Evolutionary conservation across 2,113 vertebrate species (phyloP).

Genomic region (Chaetops frenatus): DNA sequence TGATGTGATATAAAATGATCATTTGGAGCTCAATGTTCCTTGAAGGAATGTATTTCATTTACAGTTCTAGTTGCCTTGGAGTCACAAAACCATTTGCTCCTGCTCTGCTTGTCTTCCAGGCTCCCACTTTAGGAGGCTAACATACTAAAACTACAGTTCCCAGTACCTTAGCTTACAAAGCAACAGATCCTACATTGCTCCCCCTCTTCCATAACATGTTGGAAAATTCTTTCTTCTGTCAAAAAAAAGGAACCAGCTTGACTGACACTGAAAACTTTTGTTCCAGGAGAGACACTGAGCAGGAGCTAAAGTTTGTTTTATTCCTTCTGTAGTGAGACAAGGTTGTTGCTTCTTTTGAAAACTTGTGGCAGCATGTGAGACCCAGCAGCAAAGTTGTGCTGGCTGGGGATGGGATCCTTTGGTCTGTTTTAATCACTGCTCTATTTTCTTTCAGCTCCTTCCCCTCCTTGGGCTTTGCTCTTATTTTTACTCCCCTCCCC

Average conservation of each 20-base stretch:
- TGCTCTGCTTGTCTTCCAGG: neutral
- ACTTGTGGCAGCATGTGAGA: neutral
- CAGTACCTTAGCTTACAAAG: neutral
- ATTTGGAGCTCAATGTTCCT: neutral
- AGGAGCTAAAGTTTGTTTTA: conserved; percentile 22
- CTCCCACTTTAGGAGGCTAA: neutral
- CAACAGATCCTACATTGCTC: neutral
- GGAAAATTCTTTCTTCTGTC: neutral
- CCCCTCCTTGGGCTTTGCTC: neutral
- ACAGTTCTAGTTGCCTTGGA: neutral
- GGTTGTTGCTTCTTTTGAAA: neutral
- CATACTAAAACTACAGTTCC: neutral
- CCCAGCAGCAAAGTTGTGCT: neutral
- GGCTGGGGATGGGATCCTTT: neutral
- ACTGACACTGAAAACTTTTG: neutral
- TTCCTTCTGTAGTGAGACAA: neutral
- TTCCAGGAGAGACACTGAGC: neutral
- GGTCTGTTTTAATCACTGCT: neutral
- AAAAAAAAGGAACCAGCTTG: neutral
- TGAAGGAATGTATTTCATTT: neutral
- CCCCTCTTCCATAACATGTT: neutral
- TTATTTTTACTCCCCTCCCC: neutral
- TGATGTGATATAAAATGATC: neutral
- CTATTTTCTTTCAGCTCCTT: neutral
- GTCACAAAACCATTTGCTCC: neutral